Conservation (phyloP, 2,888 invertebrate genomes). For the Acleris sparsana region DNA sequence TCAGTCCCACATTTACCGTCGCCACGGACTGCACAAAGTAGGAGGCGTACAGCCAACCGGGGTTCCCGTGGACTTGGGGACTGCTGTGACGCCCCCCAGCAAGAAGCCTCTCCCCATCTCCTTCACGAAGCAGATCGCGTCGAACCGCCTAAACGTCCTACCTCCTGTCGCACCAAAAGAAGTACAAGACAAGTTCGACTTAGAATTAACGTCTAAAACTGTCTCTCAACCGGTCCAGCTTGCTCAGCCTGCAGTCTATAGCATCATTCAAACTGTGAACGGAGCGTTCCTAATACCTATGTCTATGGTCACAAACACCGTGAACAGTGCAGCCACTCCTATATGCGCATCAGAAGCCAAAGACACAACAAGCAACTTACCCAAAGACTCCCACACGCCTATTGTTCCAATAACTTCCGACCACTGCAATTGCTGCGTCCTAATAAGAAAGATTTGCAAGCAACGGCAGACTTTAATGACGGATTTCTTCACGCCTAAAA, state of each 20-base stretch:
- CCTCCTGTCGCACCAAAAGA: constrained; percentile 28
- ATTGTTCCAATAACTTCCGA: background rate
- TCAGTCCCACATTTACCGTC: constrained; percentile 44
- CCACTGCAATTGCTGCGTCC: constrained; percentile 67
- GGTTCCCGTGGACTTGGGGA: constrained; percentile 49
- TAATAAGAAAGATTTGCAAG: constrained; percentile 58
- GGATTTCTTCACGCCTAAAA: constrained; percentile 58
- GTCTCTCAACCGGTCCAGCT: background rate
- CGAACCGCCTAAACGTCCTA: constrained; percentile 38
- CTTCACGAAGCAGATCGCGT: constrained; percentile 52
- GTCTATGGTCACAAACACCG: constrained; percentile 45
- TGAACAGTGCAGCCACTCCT: constrained; percentile 43
- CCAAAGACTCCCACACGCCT: constrained; percentile 6
- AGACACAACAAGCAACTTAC: constrained; percentile 14
- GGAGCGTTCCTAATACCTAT: constrained; percentile 58
- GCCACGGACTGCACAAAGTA: constrained; percentile 35
- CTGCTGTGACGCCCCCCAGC: constrained; percentile 36
- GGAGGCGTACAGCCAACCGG: constrained; percentile 47
- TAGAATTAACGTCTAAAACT: constrained; percentile 34
- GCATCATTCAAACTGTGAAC: constrained; percentile 52
- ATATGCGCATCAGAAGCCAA: constrained; percentile 41
- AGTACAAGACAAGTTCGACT: constrained; percentile 43
- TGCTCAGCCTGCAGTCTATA: constrained; percentile 39
- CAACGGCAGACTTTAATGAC: constrained; percentile 57
- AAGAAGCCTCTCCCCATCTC: constrained; percentile 60